Evolutionary conservation across 1,140 invertebrate genomes (phyloP).

Genomic region (Drosophila repleta): DNA sequence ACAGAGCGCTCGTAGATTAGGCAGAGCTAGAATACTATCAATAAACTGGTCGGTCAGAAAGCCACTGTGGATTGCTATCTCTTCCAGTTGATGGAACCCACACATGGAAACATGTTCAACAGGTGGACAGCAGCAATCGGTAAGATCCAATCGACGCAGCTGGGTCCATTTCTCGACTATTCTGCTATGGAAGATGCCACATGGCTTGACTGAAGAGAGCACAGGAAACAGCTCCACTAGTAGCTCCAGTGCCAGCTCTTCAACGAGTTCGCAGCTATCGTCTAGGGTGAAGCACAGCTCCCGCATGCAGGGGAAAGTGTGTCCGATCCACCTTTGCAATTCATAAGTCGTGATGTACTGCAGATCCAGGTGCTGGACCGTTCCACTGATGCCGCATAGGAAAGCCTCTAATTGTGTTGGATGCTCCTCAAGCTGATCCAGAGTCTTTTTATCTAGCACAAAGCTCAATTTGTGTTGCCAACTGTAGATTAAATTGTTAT

Average conservation of each 20-base stretch:
- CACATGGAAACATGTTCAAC: neutral
- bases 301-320: slow-evolving; percentile 1
- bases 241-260: neutral
- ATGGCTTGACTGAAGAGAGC: neutral
- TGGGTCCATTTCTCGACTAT: neutral
- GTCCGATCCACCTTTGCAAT: neutral
- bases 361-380: neutral
- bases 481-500: slow-evolving; percentile 1
- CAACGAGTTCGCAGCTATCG: neutral
- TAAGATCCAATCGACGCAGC: slow-evolving; percentile 21
- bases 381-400: slow-evolving; percentile 6
- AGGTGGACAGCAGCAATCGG: neutral
- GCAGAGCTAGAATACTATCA: neutral
- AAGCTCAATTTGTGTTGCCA: slow-evolving; percentile 10
- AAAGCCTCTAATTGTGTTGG: neutral
- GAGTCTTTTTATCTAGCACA: neutral
- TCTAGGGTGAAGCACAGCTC: slow-evolving; percentile 5
- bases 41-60: neutral
- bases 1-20: slow-evolving; percentile 8
- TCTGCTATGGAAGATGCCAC: neutral
- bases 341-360: neutral
- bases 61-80: slow-evolving; percentile 2
- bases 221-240: slow-evolving; percentile 14
- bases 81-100: neutral
- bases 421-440: neutral